phyloP scores from a whole-genome alignment of 2,113 vertebrate species.

The Psilopsiagon aymara region DNA sequence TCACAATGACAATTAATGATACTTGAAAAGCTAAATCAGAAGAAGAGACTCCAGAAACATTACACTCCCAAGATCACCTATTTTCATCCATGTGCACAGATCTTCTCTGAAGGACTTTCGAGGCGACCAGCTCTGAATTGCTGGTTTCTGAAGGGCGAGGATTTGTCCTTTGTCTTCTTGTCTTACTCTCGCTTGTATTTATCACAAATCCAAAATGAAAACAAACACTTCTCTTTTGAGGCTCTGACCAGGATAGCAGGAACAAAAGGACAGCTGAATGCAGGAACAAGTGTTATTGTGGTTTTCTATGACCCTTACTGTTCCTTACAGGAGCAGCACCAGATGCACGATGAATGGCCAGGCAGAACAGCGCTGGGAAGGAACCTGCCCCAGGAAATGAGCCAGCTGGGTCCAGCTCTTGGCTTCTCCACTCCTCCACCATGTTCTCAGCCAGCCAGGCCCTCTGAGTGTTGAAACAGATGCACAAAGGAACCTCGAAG shows the following conservation, averaged over 20 bases:
- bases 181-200: conserved; percentile 29
- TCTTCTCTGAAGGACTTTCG: conserved; percentile 14
- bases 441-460: not conserved
- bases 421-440: not conserved
- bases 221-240: conserved; percentile 30
- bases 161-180: conserved; percentile 35
- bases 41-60: not conserved
- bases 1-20: conserved; percentile 8
- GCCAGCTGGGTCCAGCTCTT: conserved; percentile 49
- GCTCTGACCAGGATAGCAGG: conserved; percentile 43
- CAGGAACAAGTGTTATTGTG: conserved; percentile 38
- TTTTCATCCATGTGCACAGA: conserved; percentile 6
- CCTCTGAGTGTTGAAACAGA: not conserved
- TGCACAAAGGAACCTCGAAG: not conserved
- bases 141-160: not conserved
- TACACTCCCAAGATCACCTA: not conserved
- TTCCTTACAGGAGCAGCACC: conserved; percentile 18
- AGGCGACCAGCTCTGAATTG: conserved; percentile 27
- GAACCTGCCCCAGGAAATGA: conserved; percentile 33
- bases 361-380: not conserved
- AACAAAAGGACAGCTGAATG: conserved; percentile 34
- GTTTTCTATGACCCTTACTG: conserved; percentile 2
- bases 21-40: conserved; percentile 14
- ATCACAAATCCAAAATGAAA: conserved; percentile 31
- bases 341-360: conserved; percentile 16